Evolutionary conservation across 2,797 vertebrate genomes (phyloP).

Genomic region (Rachycentron canadum): DNA sequence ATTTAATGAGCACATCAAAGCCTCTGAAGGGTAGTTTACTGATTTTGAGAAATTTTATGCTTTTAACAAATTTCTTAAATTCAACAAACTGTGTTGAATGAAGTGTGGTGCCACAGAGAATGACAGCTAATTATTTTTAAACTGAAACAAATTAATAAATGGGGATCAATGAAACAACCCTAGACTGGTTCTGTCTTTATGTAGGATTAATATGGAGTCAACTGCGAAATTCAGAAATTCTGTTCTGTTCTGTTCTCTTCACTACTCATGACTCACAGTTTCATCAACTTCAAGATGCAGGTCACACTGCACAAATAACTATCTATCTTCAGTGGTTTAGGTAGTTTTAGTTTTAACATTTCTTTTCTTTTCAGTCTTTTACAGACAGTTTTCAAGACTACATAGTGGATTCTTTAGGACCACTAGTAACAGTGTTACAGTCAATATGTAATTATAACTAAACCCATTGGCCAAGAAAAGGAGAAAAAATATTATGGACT

Average conservation of each 20-base stretch:
- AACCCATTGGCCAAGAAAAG: not conserved
- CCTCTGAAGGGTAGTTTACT: not conserved
- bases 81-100: not conserved
- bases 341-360: not conserved
- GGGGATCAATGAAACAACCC: not conserved
- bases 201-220: not conserved
- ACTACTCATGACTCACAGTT: not conserved
- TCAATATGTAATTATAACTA: not conserved
- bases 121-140: not conserved
- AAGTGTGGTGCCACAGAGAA: not conserved
- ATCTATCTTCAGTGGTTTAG: not conserved
- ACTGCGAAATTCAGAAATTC: not conserved
- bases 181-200: not conserved
- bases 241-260: not conserved
- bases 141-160: not conserved
- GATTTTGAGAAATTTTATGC: not conserved
- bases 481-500: not conserved
- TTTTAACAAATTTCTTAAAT: not conserved
- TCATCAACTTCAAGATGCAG: not conserved
- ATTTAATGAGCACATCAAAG: conserved; percentile 2
- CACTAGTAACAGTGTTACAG: not conserved
- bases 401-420: not conserved
- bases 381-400: not conserved
- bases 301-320: not conserved
- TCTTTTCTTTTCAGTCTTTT: not conserved